These are phyloP conservation scores for Montifringilla adamsi DNA, from an alignment of 2,113 vertebrate genomes.

Conservation along the genomic window DNA sequence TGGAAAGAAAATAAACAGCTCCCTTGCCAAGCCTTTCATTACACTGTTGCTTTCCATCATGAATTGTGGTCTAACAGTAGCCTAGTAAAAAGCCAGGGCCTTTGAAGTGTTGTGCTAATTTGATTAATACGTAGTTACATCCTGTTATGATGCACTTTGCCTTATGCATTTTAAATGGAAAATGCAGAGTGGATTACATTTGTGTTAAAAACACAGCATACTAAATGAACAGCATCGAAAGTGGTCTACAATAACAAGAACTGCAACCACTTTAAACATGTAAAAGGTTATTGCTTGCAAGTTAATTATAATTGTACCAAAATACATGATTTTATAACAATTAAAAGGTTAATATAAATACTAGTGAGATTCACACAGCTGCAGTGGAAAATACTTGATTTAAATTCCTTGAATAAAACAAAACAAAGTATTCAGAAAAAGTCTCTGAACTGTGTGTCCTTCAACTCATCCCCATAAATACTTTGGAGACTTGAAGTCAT, in stretches of 20 bases:
- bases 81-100: conserved; percentile 71
- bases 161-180: conserved; percentile 84
- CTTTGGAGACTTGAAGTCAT: not conserved
- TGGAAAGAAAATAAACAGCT: conserved; percentile 75
- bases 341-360: conserved; percentile 69
- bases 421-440: not conserved
- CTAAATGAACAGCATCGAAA: conserved; percentile 72
- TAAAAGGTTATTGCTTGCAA: conserved; percentile 69
- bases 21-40: conserved; percentile 78
- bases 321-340: conserved; percentile 71
- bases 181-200: conserved; percentile 78
- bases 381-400: conserved; percentile 5
- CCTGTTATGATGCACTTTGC: conserved; percentile 86
- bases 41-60: conserved; percentile 71
- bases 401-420: conserved; percentile 13
- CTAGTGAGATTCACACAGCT: conserved; percentile 40
- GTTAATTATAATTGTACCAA: conserved; percentile 74
- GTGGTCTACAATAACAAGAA: conserved; percentile 69
- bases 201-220: conserved; percentile 74
- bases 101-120: conserved; percentile 86
- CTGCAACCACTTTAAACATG: conserved; percentile 64
- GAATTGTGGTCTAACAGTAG: conserved; percentile 78
- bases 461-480: not conserved
- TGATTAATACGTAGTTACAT: conserved; percentile 84
- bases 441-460: not conserved